Conservation (phyloP, 2,113 vertebrate genomes). For the Pituophis catenifer region DNA sequence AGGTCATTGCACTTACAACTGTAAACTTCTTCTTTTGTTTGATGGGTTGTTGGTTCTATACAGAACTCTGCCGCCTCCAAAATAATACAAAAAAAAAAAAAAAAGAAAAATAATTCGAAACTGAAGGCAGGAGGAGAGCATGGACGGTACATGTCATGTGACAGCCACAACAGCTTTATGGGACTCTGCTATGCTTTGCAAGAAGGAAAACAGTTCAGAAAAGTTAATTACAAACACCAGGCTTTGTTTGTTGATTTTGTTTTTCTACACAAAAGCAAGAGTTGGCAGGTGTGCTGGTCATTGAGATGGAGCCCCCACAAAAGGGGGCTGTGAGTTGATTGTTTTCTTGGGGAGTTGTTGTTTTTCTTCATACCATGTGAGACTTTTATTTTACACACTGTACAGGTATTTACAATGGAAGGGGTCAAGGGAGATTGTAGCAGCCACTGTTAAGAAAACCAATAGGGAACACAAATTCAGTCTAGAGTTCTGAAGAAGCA, state of each 20-base stretch:
- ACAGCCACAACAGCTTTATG: slow-evolving; percentile 20
- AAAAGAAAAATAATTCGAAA: slow-evolving; percentile 34
- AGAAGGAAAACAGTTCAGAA: slow-evolving; percentile 64
- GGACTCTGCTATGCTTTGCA: slow-evolving; percentile 31
- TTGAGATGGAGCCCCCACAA: slow-evolving; percentile 70
- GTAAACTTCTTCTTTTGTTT: slow-evolving; percentile 75
- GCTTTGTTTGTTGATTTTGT: slow-evolving; percentile 63
- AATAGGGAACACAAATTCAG: slow-evolving; percentile 20
- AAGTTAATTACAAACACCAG: slow-evolving; percentile 71
- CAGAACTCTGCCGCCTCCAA: slow-evolving; percentile 62
- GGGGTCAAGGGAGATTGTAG: slow-evolving; percentile 26
- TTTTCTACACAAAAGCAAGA: slow-evolving; percentile 62
- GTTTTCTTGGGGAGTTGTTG: slow-evolving; percentile 9
- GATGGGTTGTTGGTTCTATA: slow-evolving; percentile 56
- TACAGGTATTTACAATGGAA: slow-evolving; percentile 93
- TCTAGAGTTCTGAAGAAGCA: slow-evolving; percentile 36
- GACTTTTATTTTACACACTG: slow-evolving; percentile 76
- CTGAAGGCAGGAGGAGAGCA: slow-evolving; percentile 50
- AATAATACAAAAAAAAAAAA: slow-evolving; percentile 20
- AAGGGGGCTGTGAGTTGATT: slow-evolving; percentile 63
- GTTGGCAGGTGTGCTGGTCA: slow-evolving; percentile 80
- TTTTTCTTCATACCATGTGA: slow-evolving; percentile 63
- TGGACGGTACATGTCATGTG: slow-evolving; percentile 13
- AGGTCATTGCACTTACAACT: slow-evolving; percentile 89
- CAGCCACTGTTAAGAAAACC: slow-evolving; percentile 28